phyloP scores from a whole-genome alignment of 2,888 invertebrate genomes.

The Stenolophus ochropezus region DNA sequence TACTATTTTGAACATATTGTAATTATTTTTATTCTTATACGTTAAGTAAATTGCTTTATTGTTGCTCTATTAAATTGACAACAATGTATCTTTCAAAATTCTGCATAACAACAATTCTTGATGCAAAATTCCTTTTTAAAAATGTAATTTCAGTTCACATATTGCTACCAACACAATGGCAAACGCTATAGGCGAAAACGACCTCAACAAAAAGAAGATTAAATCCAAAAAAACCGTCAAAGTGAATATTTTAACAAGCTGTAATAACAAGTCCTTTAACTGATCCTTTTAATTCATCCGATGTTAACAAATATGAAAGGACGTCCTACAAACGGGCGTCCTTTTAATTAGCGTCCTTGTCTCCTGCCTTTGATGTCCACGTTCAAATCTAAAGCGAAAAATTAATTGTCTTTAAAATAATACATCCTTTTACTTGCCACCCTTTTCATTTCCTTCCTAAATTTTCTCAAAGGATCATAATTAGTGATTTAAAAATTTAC shows the following conservation, averaged over 20 bases:
- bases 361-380: background rate
- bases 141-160: too few relatives aligned
- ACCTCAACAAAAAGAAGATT: slow-evolving; percentile 5
- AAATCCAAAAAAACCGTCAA: slow-evolving; percentile 1
- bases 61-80: too few relatives aligned
- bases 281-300: slow-evolving; percentile 15
- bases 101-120: too few relatives aligned
- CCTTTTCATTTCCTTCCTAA: slow-evolving; percentile 7
- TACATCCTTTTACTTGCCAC: background rate
- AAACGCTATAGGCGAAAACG: too few relatives aligned
- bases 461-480: too few relatives aligned
- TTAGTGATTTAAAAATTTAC: too few relatives aligned
- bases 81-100: too few relatives aligned
- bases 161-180: too few relatives aligned
- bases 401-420: slow-evolving; percentile 31
- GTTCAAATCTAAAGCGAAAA: slow-evolving; percentile 13
- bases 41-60: too few relatives aligned
- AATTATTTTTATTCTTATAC: too few relatives aligned
- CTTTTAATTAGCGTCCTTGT: slow-evolving; percentile 19
- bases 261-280: slow-evolving; percentile 15
- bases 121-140: too few relatives aligned
- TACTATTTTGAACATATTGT: too few relatives aligned
- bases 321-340: slow-evolving; percentile 1
- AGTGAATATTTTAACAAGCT: slow-evolving; percentile 21
- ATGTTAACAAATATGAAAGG: slow-evolving; percentile 24